Conservation (phyloP, 2,113 vertebrate species). For the Pollimyrus isidori region DNA sequence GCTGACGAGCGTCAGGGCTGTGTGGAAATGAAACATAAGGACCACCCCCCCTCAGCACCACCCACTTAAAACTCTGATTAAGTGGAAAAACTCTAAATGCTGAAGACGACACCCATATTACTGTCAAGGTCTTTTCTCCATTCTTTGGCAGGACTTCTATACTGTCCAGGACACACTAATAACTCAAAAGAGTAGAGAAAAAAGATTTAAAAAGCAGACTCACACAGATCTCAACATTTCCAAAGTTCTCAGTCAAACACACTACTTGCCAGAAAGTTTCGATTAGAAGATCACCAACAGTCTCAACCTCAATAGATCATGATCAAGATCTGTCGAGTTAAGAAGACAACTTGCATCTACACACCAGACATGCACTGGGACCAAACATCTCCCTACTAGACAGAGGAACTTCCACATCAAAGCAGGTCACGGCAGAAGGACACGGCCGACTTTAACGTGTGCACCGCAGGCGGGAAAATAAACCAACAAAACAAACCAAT, state of each 20-base stretch:
- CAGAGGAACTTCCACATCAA: constrained; percentile 30
- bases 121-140: neutral
- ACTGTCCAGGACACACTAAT: neutral
- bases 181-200: neutral
- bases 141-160: neutral
- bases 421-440: constrained; percentile 29
- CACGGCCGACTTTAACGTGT: constrained; percentile 30
- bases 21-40: neutral
- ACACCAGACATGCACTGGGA: neutral
- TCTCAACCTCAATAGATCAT: neutral
- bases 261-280: neutral
- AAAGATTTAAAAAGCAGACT: neutral
- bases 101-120: neutral
- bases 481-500: constrained; percentile 38
- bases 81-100: neutral
- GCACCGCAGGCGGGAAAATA: constrained; percentile 34
- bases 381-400: neutral
- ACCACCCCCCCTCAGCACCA: neutral
- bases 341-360: neutral
- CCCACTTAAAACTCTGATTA: neutral
- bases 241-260: neutral
- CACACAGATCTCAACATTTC: neutral
- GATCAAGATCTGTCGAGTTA: neutral
- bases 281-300: neutral
- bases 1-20: constrained; percentile 49